A percentile compares a stretch with the other conserved stretches of the same genome.
Evolutionary conservation across 2,797 vertebrate species (phyloP).

Genomic region (Toxotes lorentzi): DNA sequence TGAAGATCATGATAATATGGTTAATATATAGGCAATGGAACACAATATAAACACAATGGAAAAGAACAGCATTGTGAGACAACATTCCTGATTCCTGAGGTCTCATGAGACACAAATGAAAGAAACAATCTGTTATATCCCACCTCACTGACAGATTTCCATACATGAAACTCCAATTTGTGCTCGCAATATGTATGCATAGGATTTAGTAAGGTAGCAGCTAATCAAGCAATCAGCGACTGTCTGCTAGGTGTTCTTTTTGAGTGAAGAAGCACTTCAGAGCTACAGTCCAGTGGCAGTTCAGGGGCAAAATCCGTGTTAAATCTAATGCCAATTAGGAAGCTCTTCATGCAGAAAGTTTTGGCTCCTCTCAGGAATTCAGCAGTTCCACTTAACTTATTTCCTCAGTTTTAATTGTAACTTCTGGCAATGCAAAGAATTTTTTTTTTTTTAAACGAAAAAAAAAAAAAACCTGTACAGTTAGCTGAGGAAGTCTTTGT

Average conservation of each 20-base stretch:
- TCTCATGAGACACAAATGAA: neutral
- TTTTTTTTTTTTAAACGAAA: neutral
- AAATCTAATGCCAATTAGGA: conserved; percentile 44
- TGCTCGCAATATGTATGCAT: conserved; percentile 5
- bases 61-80: conserved; percentile 2
- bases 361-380: conserved; percentile 23
- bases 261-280: conserved; percentile 37
- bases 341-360: conserved; percentile 27
- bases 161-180: conserved; percentile 14
- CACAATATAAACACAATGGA: too few species aligned
- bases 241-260: conserved; percentile 7
- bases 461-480: too few species aligned
- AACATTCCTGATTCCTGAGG: conserved; percentile 6
- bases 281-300: neutral
- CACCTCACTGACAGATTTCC: neutral
- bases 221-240: conserved; percentile 48
- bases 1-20: neutral
- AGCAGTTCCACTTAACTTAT: neutral
- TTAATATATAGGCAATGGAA: neutral
- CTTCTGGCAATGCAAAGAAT: neutral
- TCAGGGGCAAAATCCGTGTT: conserved; percentile 10
- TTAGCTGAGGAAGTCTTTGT: conserved; percentile 7
- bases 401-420: conserved; percentile 10
- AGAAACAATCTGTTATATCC: neutral
- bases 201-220: conserved; percentile 16